These are phyloP conservation scores for Lepidocolaptes lacrymiger DNA, from an alignment of 2,797 vertebrate genomes.

Conservation along the genomic window DNA sequence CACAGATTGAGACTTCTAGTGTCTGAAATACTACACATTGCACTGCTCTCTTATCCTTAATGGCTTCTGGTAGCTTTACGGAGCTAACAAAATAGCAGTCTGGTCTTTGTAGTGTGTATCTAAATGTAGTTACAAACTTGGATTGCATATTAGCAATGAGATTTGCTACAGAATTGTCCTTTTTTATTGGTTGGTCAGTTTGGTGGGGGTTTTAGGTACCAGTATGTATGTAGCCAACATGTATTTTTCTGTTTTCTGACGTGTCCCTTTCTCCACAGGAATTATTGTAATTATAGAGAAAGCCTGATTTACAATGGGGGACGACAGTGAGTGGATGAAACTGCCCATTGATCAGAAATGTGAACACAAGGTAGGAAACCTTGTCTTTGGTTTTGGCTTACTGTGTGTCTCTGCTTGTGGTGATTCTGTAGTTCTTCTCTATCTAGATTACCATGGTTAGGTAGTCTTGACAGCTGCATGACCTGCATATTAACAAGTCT, in stretches of 20 bases:
- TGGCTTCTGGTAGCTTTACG: background rate
- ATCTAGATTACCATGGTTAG: background rate
- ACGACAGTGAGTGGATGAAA: conserved; percentile 98
- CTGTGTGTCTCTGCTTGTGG: background rate
- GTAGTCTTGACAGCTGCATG: background rate
- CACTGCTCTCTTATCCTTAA: background rate
- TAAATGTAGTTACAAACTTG: background rate
- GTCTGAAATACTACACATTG: background rate
- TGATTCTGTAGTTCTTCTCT: background rate
- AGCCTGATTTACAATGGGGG: conserved; percentile 87
- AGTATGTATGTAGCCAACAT: background rate
- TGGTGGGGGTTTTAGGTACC: background rate
- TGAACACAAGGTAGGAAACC: conserved; percentile 92
- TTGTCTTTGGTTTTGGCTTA: background rate
- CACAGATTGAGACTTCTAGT: background rate
- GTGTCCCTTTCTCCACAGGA: conserved; percentile 49
- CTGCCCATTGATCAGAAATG: conserved; percentile 97
- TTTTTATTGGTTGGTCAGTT: background rate
- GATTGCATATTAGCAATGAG: background rate
- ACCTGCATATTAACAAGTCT: background rate
- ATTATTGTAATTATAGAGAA: conserved; percentile 41
- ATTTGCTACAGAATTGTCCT: background rate
- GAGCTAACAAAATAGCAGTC: background rate
- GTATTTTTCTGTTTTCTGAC: background rate
- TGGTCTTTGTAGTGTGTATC: background rate